Percentiles rank a stretch among this genome's conserved stretches.
phyloP scores from a whole-genome alignment of 2,113 vertebrate species.

The Serranochromis macrocephalus region DNA sequence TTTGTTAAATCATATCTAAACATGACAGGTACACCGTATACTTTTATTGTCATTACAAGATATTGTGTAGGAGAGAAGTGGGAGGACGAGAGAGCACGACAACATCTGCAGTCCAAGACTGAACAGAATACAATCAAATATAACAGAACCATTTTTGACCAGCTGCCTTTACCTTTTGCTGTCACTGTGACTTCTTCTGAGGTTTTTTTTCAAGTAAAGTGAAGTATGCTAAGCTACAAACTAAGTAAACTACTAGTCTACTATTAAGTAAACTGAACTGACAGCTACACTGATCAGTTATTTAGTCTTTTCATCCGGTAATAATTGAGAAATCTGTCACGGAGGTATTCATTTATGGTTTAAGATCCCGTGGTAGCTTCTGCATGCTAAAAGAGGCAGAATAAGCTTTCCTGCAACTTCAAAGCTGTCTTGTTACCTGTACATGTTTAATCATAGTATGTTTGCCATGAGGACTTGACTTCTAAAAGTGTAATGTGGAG shows the following conservation, averaged over 20 bases:
- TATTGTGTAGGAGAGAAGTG: background rate
- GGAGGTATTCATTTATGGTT: background rate
- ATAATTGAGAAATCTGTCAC: background rate
- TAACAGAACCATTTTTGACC: background rate
- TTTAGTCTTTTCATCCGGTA: background rate
- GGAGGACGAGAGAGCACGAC: background rate
- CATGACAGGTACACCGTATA: background rate
- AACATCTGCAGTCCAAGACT: background rate
- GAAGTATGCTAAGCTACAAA: background rate
- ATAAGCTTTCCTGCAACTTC: background rate
- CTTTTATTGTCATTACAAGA: slow-evolving; percentile 2
- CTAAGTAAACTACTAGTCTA: background rate
- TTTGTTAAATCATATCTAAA: slow-evolving; percentile 16
- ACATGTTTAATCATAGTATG: background rate
- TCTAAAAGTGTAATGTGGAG: background rate
- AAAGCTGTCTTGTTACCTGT: background rate
- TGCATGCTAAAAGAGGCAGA: background rate
- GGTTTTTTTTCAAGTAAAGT: background rate
- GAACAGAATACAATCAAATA: background rate
- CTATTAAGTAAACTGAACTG: background rate
- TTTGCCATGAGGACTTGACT: background rate
- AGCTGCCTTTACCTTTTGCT: background rate
- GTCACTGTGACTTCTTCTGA: background rate
- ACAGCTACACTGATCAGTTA: background rate
- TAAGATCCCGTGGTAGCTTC: background rate